Evolutionary conservation across 2,888 invertebrate species (phyloP), one percentile per base, ranked within the genome.

Genomic region (Amphimallon solstitiale): DNA sequence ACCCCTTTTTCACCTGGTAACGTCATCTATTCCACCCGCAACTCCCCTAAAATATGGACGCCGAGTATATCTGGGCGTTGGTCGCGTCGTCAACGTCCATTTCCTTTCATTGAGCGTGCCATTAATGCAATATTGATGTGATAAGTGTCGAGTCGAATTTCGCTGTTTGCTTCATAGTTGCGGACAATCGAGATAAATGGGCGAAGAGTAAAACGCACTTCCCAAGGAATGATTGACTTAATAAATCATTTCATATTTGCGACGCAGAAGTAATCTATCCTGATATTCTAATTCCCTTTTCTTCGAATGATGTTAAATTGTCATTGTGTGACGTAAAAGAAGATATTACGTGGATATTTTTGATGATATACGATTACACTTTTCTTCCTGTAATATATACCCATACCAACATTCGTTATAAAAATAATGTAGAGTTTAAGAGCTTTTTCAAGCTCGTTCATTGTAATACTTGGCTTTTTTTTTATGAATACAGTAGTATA

Each of bases 51-150:
- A 4, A 43, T 17, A 10, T 43, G 15, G 17, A 29, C 45, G 56
- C 9, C 45, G 23, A 45, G 43, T 59, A 43, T 43, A 43, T 23
- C 43, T 59, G 56, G 56, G 56, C 56, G 56, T 59, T 43, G 56
- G 56, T 43, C 56, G 43, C 56, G 29, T 59, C 56, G 56, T 29
- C 56, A 29, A 29, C 56, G 14, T 59, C 56, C 45, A 59, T 59
- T 59, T 59, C 56, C 56, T 43, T 59, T 34, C 45, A 43, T 14
- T 59, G 56, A 43, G 43, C 43, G 43, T 15, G 15, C 56, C 43
- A 59, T 59, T 59, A 59, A 59, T 59, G 56, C 45, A 59, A 59
- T 59, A 59, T 59, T 43, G 56, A 59, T 43, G 45, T 17, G 56
- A 59, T 59, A 34, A 43, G 15, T 59, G 56, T 59, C 56, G 29